Evolutionary conservation across 2,797 vertebrate genomes (phyloP), one percentile per base, ranked within the genome.

Genomic region (Oreortyx pictus): DNA sequence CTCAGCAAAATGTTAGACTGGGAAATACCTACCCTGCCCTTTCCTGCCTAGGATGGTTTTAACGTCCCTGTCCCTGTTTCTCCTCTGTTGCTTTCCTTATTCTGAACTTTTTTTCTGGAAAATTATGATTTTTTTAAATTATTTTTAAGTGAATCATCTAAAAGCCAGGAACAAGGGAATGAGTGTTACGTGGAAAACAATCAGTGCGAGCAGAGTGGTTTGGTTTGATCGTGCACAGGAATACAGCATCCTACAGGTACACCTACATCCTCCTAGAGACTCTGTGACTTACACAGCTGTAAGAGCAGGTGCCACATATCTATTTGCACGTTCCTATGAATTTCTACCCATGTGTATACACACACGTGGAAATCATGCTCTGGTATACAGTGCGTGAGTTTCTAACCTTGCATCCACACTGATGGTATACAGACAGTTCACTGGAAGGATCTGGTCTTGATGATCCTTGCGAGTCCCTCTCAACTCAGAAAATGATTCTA

Each of bases 221-320:
- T 11, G 6, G 5, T 86, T 49, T 81, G 39, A 1, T 35, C 37
- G 7, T 65, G 12, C 0, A 0, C 50, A 52, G 47, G 20, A 60
- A 12, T 62, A 24, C 4, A 13, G 17, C 47, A 31, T 67, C 35
- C 46, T 37, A 7, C n/a, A 19, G 7, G 52, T 29, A 29, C 8
- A 52, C 50, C 50, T 52, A 29, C 50, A 52, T 52, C 24, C 50
- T 52, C 50, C 50, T 52, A n/a, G 14, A 22, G 37, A 5, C 41
- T 9, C 44, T 6, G 2, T 16, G 46, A 56, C 60, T 70, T 74
- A 8, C 3, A 2, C 0, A 76, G 41, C 19, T 52, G 1, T 44
- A 47, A 66, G 27, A 57, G 49, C n/a, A 65, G 13, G 6, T 23
- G 23, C 20, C 10, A 2, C 27, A 2, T 27, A 25, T 0, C 0